These are phyloP conservation scores for Netelia virgata DNA, from an alignment of 2,888 invertebrate genomes.

Conservation along the genomic window DNA sequence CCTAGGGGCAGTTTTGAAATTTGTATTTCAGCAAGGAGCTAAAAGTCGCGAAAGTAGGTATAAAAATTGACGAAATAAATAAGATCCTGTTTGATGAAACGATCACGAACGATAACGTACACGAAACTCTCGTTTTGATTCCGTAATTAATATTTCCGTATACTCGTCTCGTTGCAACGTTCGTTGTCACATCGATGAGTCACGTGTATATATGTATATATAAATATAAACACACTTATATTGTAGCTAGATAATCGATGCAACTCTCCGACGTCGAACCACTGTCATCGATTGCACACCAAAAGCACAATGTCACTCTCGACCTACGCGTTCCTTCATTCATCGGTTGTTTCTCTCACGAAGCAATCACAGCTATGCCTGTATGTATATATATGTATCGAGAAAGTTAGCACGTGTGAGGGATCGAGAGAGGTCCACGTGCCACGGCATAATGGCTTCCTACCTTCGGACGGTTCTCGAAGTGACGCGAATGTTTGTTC, in stretches of 20 bases:
- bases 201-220: neutral
- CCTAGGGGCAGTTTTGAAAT: neutral
- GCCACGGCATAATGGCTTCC: neutral
- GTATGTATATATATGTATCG: neutral
- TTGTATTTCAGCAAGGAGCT: neutral
- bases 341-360: neutral
- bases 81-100: neutral
- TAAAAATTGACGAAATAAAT: neutral
- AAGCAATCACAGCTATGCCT: neutral
- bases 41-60: neutral
- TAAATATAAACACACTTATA: neutral
- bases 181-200: neutral
- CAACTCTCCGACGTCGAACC: neutral
- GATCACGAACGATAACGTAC: neutral
- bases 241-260: neutral
- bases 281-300: neutral
- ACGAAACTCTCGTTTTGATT: neutral
- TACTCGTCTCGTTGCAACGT: neutral
- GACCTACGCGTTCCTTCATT: neutral
- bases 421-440: neutral
- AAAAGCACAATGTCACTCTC: neutral
- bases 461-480: neutral
- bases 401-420: slow-evolving; percentile 3
- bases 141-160: neutral
- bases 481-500: neutral